Conservation (phyloP, 2,797 vertebrate species). For the Lophotriccus pileatus region DNA sequence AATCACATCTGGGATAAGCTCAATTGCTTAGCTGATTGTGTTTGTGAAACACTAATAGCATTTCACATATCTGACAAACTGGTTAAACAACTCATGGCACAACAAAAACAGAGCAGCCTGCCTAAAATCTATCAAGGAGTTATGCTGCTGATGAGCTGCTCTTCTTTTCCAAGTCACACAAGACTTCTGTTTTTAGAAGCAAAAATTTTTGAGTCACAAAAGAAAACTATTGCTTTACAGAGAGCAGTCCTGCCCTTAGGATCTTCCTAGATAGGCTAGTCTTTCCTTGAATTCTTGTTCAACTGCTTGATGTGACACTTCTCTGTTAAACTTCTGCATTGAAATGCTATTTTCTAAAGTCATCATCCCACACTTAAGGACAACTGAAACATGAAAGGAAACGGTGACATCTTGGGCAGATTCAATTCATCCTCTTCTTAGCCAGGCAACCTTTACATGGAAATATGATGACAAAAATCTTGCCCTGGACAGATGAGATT, state of each 20-base stretch:
- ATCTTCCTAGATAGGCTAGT: not conserved
- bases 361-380: not conserved
- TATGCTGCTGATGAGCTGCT: not conserved
- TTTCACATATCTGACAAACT: constrained; percentile 24
- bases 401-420: not conserved
- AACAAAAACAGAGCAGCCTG: not conserved
- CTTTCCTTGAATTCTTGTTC: not conserved
- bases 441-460: not conserved
- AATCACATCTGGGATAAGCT: constrained; percentile 29
- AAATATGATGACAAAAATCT: not conserved
- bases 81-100: not conserved
- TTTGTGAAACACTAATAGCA: constrained; percentile 27
- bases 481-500: not conserved
- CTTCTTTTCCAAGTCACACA: not conserved
- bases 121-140: not conserved
- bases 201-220: not conserved
- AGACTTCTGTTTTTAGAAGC: not conserved
- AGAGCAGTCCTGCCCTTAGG: not conserved
- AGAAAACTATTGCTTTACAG: not conserved
- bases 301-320: not conserved
- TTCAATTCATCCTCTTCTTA: not conserved
- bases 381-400: not conserved
- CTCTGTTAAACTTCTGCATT: not conserved
- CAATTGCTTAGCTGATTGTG: constrained; percentile 18
- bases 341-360: not conserved